Evolutionary conservation across 1,140 invertebrate species (phyloP).

Genomic region (Drosophila tsacasi): DNA sequence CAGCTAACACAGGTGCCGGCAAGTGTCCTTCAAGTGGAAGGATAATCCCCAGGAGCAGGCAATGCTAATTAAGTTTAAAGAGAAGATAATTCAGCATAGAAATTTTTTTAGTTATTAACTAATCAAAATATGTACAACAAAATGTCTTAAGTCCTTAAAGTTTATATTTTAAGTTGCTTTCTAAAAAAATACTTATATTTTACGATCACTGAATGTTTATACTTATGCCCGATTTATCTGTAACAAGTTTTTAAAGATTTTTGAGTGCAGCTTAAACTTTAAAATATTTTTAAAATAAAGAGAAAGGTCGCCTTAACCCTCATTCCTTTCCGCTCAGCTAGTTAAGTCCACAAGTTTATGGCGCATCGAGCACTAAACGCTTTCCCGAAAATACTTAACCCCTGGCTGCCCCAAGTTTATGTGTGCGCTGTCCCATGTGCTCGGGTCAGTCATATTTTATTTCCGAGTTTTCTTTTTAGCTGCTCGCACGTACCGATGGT

Average conservation of each 20-base stretch:
- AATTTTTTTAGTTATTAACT: not conserved
- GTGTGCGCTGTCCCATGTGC: slow-evolving; percentile 45
- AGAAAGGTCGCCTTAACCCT: not conserved
- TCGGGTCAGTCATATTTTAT: slow-evolving; percentile 50
- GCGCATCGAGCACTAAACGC: slow-evolving; percentile 52
- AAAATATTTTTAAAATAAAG: not conserved
- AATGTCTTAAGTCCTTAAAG: too few relatives aligned
- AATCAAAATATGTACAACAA: too few relatives aligned
- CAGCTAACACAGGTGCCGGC: slow-evolving; percentile 20
- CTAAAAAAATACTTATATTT: too few relatives aligned
- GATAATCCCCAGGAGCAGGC: slow-evolving; percentile 7
- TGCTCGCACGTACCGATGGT: slow-evolving; percentile 32
- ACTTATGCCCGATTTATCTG: not conserved
- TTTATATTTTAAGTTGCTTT: too few relatives aligned
- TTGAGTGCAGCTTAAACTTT: not conserved
- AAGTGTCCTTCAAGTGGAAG: slow-evolving; percentile 24
- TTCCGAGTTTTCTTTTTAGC: slow-evolving; percentile 31
- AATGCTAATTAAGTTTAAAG: slow-evolving; percentile 26
- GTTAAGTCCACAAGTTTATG: slow-evolving; percentile 53
- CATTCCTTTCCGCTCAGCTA: slow-evolving; percentile 5
- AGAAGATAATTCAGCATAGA: not conserved
- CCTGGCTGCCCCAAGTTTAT: slow-evolving; percentile 24
- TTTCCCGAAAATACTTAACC: slow-evolving; percentile 20
- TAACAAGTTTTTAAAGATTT: not conserved
- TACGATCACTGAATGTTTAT: too few relatives aligned